Percentiles rank a stretch among this genome's conserved stretches.
Evolutionary conservation across 2,797 vertebrate genomes (phyloP).

Genomic region (Rhincodon typus): DNA sequence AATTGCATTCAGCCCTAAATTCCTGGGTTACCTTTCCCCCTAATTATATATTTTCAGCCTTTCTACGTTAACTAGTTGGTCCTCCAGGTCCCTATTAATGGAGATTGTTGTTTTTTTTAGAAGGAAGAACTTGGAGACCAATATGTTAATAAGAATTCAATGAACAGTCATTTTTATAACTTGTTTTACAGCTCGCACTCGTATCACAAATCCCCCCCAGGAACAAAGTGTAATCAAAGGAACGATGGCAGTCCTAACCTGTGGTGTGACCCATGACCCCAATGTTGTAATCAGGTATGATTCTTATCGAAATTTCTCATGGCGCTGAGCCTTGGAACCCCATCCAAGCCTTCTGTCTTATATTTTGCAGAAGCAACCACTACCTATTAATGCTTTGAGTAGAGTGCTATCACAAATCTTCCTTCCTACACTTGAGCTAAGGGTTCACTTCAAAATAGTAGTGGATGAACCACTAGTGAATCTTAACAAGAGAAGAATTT

Average conservation of each 20-base stretch:
- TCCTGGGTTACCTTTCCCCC: neutral
- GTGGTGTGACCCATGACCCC: slow-evolving; percentile 84
- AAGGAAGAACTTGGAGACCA: neutral
- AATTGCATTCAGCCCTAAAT: neutral
- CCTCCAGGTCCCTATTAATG: neutral
- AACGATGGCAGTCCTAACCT: slow-evolving; percentile 87
- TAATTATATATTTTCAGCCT: neutral
- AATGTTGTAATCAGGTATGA: slow-evolving; percentile 79
- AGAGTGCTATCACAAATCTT: too few relatives aligned
- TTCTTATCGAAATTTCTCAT: neutral
- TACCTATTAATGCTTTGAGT: too few relatives aligned
- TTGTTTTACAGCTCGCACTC: slow-evolving; percentile 72
- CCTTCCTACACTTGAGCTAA: too few relatives aligned
- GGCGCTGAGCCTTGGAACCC: neutral
- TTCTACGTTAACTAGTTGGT: neutral
- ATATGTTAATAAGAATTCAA: neutral
- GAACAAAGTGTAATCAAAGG: slow-evolving; percentile 98
- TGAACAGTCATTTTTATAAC: neutral
- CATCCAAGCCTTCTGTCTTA: too few relatives aligned
- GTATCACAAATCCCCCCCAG: slow-evolving; percentile 76
- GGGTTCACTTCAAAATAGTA: too few relatives aligned
- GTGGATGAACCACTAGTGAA: too few relatives aligned
- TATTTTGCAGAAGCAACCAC: too few relatives aligned
- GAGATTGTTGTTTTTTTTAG: neutral
- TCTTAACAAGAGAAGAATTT: too few relatives aligned